A percentile compares a stretch with the other conserved stretches of the same genome.
Evolutionary conservation across 2,888 invertebrate genomes (phyloP).

Genomic region (Dermolepida albohirtum): DNA sequence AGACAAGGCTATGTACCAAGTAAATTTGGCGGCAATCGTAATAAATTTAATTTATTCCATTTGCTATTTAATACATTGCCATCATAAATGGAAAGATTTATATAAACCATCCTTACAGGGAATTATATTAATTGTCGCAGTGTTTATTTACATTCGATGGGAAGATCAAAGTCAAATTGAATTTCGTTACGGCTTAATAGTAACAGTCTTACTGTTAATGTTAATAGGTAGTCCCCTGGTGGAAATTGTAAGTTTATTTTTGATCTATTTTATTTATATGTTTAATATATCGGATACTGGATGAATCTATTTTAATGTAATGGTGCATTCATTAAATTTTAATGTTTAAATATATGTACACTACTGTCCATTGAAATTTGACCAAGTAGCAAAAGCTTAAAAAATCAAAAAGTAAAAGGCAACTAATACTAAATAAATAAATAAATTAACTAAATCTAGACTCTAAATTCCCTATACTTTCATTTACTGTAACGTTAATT

Average conservation of each 20-base stretch:
- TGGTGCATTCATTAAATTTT: no score
- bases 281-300: no score
- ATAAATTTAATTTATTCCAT: conserved; percentile 76
- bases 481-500: no score
- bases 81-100: conserved; percentile 66
- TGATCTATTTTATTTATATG: no score
- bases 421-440: no score
- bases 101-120: conserved; percentile 71
- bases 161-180: conserved; percentile 76
- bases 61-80: conserved; percentile 75
- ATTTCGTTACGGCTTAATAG: conserved; percentile 76
- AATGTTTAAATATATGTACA: no score
- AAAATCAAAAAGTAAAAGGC: no score
- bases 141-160: conserved; percentile 75
- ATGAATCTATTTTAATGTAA: no score
- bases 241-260: conserved; percentile 70
- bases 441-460: no score
- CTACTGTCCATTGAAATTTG: no score
- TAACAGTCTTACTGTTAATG: conserved; percentile 75
- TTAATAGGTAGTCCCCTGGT: conserved; percentile 79
- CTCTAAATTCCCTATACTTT: no score
- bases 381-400: no score
- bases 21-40: conserved; percentile 80
- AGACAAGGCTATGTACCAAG: conserved; percentile 81
- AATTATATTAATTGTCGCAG: conserved; percentile 69